Evolutionary conservation across 2,888 invertebrate genomes (phyloP), one percentile per base, ranked within the genome.

Genomic region (Agriotes lineatus): DNA sequence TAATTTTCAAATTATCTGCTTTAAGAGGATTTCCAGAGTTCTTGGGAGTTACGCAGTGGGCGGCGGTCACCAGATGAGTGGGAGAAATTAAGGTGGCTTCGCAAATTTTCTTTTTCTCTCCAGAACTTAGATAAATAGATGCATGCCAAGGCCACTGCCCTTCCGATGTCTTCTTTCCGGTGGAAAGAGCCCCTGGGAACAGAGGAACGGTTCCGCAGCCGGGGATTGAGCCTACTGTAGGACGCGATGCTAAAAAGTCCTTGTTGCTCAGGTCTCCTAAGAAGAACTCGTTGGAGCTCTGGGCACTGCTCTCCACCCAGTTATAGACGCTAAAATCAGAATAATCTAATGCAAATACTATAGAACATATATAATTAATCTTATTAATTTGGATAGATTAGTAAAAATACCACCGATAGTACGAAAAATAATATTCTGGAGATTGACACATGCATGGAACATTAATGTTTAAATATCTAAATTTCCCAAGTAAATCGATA

Each of bases 61-160:
- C 90, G 0, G 90, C 90, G 7, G 90, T 90, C 73, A 91, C 79
- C 25, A 90, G 84, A 77, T 88, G 87, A 12, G 79, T 82, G 67
- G 85, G 84, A 0, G 88, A 85, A 2, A 91, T 86, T 22, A 91
- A 83, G 0, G 89, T 89, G 0, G 89, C 90, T 0, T 90, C 90
- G 76, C 91, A 91, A 61, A 88, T 89, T 82, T 90, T 90, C 42
- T 84, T 68, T 67, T 83, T 79, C 18, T 79, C 76, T 10, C 82
- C 83, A 60, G 80, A 79, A 10, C 74, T 72, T 35, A 77, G 86
- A 78, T 90, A 90, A 0, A 90, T 79, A 0, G 90, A 90, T 12
- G 87, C 88, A 79, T 91, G 90, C 91, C 91, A 91, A 0, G 91
- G 91, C 89, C 89, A 90, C 75, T 90, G 88, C 0, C 90, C 90